Base-by-base conservation (phyloP, 2,113 vertebrate species). In the Anthoscopus minutus region DNA sequence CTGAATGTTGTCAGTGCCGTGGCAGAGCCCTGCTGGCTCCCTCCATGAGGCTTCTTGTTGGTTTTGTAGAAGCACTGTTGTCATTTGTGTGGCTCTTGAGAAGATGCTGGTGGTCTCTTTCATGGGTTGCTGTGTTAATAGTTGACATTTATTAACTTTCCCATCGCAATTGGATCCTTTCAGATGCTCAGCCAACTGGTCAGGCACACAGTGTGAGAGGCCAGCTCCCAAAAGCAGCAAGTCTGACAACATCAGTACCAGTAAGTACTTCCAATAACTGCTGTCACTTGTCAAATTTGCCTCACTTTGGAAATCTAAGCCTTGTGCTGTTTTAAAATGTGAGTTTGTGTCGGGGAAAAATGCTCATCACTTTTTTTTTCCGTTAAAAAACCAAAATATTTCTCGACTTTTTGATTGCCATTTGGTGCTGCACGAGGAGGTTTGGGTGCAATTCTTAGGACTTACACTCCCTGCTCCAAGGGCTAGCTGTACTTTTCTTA, bases 181-280 rank as follows among this genome's bases (percentile, higher is more conserved):
- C 97, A 99, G 99, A 98, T 99, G 99, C 90, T 99, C 99, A 83
- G 98, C 98, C 96, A 99, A 99, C 96, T 99, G 99, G 99, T 99
- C 99, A 80, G 99, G 99, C 93, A 99, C 99, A 12, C 99, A 99
- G 86, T 99, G 99, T 91, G 99, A 99, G 96, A 98, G 99, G 92
- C 99, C 99, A 78, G 99, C 99, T 93, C 99, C 99, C 51, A 99
- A 99, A 95, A 99, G 99, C 98, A 99, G 99, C 98, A 98, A 99
- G 96, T 99, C 99, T 82, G 99, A 99, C 95, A 99, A 99, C 69
- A 98, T 98, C 87, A 98, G 98, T 35, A 98, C 99, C 98, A 98
- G 99, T 99, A 98, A 99, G 99, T 98, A 65, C 19, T 86, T 81
- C 51, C 86, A 23, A 18, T 58, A 74, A 37, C 9, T 45, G 37